Conservation (phyloP, 2,888 invertebrate genomes). For the Lithophane semibrunnea region DNA sequence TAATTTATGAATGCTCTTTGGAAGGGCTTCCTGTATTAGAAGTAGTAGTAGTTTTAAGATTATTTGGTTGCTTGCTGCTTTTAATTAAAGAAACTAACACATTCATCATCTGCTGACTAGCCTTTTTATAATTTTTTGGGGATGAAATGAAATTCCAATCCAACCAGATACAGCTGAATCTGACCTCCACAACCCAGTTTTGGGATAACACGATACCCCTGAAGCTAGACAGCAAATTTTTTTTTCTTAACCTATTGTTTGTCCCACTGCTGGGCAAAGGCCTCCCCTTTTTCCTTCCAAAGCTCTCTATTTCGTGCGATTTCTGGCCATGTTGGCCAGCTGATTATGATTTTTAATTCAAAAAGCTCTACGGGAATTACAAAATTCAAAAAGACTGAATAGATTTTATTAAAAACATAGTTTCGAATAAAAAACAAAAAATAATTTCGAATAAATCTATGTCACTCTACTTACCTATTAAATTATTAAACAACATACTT, state of each 20-base stretch:
- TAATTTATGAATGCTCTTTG: neutral
- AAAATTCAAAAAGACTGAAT: neutral
- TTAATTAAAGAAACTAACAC: neutral
- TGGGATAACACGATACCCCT: neutral
- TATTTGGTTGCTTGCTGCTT: neutral
- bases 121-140: neutral
- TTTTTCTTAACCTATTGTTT: no score
- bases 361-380: neutral
- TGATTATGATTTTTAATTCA: neutral
- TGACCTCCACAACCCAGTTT: neutral
- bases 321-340: no score
- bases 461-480: neutral
- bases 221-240: neutral
- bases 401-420: neutral
- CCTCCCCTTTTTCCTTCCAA: no score
- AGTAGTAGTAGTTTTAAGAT: neutral
- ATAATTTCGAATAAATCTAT: neutral
- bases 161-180: neutral
- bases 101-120: neutral
- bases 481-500: neutral
- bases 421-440: neutral
- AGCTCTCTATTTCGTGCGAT: no score
- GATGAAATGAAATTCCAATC: neutral
- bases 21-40: neutral
- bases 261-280: no score